Conservation (phyloP, 2,888 invertebrate species). For the Mythimna loreyi region DNA sequence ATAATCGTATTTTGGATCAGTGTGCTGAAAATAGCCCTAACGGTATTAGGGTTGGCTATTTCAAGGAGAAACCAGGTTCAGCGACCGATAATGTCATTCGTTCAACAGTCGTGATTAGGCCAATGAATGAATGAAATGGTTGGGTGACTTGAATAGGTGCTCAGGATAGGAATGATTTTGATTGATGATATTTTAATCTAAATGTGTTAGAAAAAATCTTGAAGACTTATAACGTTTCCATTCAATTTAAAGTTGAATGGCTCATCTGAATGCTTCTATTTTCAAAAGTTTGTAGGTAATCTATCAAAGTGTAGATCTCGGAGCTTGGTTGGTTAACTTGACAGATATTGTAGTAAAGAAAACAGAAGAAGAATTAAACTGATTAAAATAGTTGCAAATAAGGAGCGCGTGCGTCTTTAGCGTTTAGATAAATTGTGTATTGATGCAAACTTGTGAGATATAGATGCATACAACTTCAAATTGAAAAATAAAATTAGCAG, state of each 20-base stretch:
- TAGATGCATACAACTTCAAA: too few relatives aligned
- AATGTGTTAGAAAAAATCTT: constrained; percentile 24
- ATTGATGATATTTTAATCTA: constrained; percentile 51
- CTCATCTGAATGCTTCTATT: constrained; percentile 10
- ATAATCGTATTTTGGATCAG: constrained; percentile 54
- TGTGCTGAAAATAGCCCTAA: constrained; percentile 56
- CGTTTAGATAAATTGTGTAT: neutral
- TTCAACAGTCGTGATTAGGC: constrained; percentile 47
- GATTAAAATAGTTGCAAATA: neutral
- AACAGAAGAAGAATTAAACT: neutral
- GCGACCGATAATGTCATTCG: constrained; percentile 61
- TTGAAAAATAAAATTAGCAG: too few relatives aligned
- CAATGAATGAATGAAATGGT: constrained; percentile 41
- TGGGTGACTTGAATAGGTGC: constrained; percentile 42
- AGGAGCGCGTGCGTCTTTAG: neutral
- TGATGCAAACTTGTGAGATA: neutral
- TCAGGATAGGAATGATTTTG: constrained; percentile 46
- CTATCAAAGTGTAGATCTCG: constrained; percentile 7
- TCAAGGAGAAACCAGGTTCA: constrained; percentile 47
- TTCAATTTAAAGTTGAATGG: constrained; percentile 38
- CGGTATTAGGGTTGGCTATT: constrained; percentile 55
- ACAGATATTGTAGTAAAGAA: neutral
- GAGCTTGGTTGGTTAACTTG: neutral
- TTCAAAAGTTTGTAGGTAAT: constrained; percentile 17
- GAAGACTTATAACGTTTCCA: constrained; percentile 28